Evolutionary conservation across 2,797 vertebrate species (phyloP).

Genomic region (Hydrocynus forskahlii): DNA sequence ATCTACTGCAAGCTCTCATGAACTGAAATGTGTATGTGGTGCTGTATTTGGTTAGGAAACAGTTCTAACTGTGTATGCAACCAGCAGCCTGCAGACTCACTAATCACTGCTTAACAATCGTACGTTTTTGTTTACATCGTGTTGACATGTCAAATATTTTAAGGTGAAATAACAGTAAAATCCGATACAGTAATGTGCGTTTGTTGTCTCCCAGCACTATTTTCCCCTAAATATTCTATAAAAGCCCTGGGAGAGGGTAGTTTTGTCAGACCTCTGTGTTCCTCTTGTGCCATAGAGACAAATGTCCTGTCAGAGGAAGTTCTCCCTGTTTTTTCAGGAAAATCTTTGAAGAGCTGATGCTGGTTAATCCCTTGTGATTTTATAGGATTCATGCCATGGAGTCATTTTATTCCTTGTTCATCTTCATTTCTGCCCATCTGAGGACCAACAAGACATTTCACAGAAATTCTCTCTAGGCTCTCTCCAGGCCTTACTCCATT

Average conservation of each 20-base stretch:
- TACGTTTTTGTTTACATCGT: slow-evolving; percentile 70
- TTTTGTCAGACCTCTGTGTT: slow-evolving; percentile 27
- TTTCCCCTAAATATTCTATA: slow-evolving; percentile 74
- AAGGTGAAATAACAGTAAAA: slow-evolving; percentile 73
- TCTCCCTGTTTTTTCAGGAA: background rate
- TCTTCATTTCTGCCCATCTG: background rate
- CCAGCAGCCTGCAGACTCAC: slow-evolving; percentile 44
- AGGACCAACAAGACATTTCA: background rate
- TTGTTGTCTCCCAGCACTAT: slow-evolving; percentile 79
- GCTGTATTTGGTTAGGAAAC: slow-evolving; percentile 53
- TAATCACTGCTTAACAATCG: slow-evolving; percentile 55
- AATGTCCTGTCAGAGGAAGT: background rate
- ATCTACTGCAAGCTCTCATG: background rate
- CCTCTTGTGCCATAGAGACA: slow-evolving; percentile 2
- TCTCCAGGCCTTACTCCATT: background rate
- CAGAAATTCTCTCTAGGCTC: too few relatives aligned
- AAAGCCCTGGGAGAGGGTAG: slow-evolving; percentile 43
- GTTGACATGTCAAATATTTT: slow-evolving; percentile 83
- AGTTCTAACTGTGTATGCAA: slow-evolving; percentile 25
- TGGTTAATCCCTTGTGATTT: background rate
- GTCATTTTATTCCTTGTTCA: too few relatives aligned
- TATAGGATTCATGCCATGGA: too few relatives aligned
- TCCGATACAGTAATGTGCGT: slow-evolving; percentile 61
- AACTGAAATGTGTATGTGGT: background rate
- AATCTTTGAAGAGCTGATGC: background rate